Evolutionary conservation across 2,888 invertebrate genomes (phyloP), one percentile per base, ranked within the genome.

Genomic region (Cerceris rybyensis): DNA sequence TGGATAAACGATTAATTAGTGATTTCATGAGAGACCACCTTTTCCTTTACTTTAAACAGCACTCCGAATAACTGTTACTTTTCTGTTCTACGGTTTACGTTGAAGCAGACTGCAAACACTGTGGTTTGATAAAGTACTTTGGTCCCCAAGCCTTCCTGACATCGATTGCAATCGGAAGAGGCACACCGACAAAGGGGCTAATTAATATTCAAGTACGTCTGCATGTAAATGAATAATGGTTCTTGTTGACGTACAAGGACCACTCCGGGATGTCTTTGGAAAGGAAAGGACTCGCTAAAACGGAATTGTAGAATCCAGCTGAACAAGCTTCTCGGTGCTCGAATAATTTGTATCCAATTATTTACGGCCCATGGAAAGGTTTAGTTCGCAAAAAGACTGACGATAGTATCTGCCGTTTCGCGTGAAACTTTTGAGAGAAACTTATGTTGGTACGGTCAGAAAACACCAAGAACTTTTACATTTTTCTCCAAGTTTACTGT

Each of bases 1-100:
- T 84, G 77, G 72, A 77, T 85, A 85, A 86, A 84, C 81, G 85
- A 83, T 81, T 85, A 86, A 86, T 87, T 87, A 86, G 83, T 83
- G 83, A 85, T 85, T 86, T 75, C 82, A 68, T 82, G 59, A 70
- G 73, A 76, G 72, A 67, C 69, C 70, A 67, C 70, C 65, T 67
- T 61, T 63, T 49, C 57, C 58, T 42, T 14, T 49, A 46, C 50
- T 11, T 43, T n/a, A 8, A 13, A 28, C 60, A n/a, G 14, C 59
- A 42, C n/a, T 46, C 46, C 14, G 28, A 54, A 9, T 50, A 16
- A 11, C 39, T 7, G 61, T 63, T 75, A 63, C 50, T 58, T 59
- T 58, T 58, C 58, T 28, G 14, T 46, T 58, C 59, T 16, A 16
- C 58, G 50, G 52, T 28, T 67, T 43, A 14, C 46, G 14, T 42